A percentile compares a stretch with the other conserved stretches of the same genome.
Evolutionary conservation across 2,113 vertebrate species (phyloP).

Genomic region (Carassius carassius): DNA sequence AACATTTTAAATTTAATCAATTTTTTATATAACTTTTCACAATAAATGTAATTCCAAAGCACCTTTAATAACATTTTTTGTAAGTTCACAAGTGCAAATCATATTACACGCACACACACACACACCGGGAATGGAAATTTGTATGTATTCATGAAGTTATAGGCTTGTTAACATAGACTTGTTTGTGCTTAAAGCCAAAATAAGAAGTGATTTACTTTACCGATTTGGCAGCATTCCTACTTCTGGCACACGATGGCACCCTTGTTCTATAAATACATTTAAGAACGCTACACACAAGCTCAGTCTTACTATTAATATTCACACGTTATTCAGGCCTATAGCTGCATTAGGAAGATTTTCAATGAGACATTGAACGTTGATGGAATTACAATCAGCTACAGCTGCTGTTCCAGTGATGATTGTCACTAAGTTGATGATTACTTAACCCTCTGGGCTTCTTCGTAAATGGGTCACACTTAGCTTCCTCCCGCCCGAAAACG

Average conservation of each 20-base stretch:
- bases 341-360: not conserved
- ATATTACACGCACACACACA: too few relatives aligned
- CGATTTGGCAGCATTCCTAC: slow-evolving; percentile 23
- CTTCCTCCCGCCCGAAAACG: too few relatives aligned
- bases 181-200: slow-evolving; percentile 13
- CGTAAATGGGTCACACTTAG: too few relatives aligned
- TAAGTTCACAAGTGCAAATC: too few relatives aligned
- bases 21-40: too few relatives aligned
- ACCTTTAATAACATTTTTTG: too few relatives aligned
- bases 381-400: not conserved
- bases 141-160: slow-evolving; percentile 10
- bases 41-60: too few relatives aligned
- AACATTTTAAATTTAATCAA: too few relatives aligned
- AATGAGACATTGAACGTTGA: not conserved
- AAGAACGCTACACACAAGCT: not conserved
- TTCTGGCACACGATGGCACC: slow-evolving; percentile 43
- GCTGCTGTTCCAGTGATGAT: not conserved
- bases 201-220: slow-evolving; percentile 34
- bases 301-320: slow-evolving; percentile 21
- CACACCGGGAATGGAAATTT: not conserved
- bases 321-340: not conserved
- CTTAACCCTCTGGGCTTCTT: too few relatives aligned
- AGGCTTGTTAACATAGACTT: too few relatives aligned
- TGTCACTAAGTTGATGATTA: not conserved
- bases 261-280: slow-evolving; percentile 41